phyloP scores from a whole-genome alignment of 2,888 invertebrate species.

The Stenurella melanura region DNA sequence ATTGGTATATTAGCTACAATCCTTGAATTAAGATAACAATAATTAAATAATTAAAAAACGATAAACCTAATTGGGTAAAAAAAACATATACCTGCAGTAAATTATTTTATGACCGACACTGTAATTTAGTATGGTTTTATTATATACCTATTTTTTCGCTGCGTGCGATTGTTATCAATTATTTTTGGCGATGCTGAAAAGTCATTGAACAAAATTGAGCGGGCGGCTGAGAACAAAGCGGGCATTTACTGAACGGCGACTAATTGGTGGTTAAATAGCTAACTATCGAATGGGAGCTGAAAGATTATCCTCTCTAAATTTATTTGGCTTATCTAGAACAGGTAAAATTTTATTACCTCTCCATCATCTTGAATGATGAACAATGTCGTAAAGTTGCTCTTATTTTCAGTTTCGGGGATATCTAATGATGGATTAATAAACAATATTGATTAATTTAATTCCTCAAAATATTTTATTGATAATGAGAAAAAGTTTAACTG shows the following conservation, averaged over 20 bases:
- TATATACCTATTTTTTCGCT: background rate
- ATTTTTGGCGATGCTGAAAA: conserved; percentile 43
- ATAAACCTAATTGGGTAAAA: conserved; percentile 4
- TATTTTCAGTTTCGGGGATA: background rate
- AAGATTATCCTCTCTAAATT: conserved; percentile 13
- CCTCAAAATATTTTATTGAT: no score
- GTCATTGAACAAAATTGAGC: conserved; percentile 57
- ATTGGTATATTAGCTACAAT: background rate
- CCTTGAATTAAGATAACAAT: conserved; percentile 23
- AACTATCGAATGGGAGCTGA: conserved; percentile 16
- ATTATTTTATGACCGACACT: conserved; percentile 6
- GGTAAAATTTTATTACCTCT: conserved; percentile 3
- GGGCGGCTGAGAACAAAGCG: conserved; percentile 53
- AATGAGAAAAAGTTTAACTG: no score
- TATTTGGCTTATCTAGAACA: background rate
- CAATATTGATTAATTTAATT: no score
- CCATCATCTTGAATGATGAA: background rate
- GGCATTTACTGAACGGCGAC: conserved; percentile 50
- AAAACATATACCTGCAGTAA: background rate
- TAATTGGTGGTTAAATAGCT: conserved; percentile 50
- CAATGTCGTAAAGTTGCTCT: background rate
- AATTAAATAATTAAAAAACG: conserved; percentile 22
- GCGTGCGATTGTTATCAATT: conserved; percentile 43
- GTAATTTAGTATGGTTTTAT: conserved; percentile 8
- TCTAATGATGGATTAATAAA: background rate